phyloP scores from a whole-genome alignment of 1,140 invertebrate genomes.

The Cherax quadricarinatus region DNA sequence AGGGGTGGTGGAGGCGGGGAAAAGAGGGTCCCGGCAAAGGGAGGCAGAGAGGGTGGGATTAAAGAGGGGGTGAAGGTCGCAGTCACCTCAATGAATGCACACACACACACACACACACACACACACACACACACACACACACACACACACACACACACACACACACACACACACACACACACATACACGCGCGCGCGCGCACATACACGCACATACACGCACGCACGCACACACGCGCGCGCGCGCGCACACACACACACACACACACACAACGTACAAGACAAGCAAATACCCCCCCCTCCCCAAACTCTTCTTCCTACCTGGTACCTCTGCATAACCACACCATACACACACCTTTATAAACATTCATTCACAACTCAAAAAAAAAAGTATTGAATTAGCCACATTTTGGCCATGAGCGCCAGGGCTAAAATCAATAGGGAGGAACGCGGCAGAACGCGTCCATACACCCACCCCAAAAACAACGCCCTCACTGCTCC shows the following conservation, averaged over 20 bases:
- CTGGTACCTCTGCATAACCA: no score
- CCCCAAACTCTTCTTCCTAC: no score
- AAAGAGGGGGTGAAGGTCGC: slow-evolving; percentile 12
- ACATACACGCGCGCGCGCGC: neutral
- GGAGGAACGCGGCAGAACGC: neutral
- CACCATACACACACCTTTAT: no score
- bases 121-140: neutral
- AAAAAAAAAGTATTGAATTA: neutral
- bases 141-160: neutral
- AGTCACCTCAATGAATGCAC: slow-evolving; percentile 17
- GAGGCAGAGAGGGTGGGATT: neutral
- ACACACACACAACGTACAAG: no score
- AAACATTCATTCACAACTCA: no score
- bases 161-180: no score
- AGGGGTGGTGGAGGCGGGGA: neutral
- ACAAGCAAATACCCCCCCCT: no score
- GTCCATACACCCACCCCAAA: neutral
- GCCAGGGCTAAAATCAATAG: neutral
- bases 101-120: neutral
- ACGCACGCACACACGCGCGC: neutral
- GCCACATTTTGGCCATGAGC: neutral
- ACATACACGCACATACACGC: neutral
- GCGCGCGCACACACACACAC: neutral
- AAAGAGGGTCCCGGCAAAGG: neutral
- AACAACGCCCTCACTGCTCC: no score